A percentile compares a stretch with the other conserved stretches of the same genome.
Conservation (phyloP, 2,888 invertebrate species). For the Nesidiocoris tenuis region DNA sequence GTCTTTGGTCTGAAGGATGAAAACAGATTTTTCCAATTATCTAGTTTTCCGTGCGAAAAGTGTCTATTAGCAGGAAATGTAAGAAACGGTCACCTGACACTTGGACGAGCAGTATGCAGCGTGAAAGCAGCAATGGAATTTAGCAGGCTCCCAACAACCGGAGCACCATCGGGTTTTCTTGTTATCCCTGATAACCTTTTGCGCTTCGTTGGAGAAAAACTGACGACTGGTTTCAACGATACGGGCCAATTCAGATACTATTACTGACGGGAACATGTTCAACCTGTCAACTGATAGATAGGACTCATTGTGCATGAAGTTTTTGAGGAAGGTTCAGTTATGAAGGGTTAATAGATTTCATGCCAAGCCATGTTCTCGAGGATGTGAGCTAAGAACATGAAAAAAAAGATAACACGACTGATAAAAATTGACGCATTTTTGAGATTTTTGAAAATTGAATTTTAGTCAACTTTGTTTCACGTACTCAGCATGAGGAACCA, state of each 20-base stretch:
- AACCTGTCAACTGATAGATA: background rate
- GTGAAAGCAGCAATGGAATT: conserved; percentile 28
- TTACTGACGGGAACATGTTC: background rate
- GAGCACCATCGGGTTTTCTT: conserved; percentile 28
- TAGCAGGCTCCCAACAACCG: background rate
- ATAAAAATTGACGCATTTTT: too few relatives aligned
- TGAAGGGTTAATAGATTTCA: too few relatives aligned
- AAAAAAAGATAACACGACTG: too few relatives aligned
- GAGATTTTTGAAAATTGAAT: too few relatives aligned
- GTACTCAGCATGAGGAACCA: background rate
- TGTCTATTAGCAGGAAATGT: too few relatives aligned
- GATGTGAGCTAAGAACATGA: too few relatives aligned
- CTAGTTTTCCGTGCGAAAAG: too few relatives aligned
- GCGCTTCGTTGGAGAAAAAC: background rate
- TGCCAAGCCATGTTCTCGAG: too few relatives aligned
- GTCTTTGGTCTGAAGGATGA: background rate
- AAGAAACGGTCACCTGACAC: conserved; percentile 31
- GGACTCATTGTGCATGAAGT: too few relatives aligned
- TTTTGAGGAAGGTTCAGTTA: too few relatives aligned
- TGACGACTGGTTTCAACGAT: background rate
- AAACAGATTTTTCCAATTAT: too few relatives aligned
- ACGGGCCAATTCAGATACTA: background rate
- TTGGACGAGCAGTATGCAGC: conserved; percentile 17
- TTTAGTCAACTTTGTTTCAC: too few relatives aligned
- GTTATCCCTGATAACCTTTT: background rate